A percentile compares a stretch with the other conserved stretches of the same genome.
These are phyloP conservation scores for Brachyopa scutellaris DNA, from an alignment of 2,888 invertebrate species.

Conservation along the genomic window DNA sequence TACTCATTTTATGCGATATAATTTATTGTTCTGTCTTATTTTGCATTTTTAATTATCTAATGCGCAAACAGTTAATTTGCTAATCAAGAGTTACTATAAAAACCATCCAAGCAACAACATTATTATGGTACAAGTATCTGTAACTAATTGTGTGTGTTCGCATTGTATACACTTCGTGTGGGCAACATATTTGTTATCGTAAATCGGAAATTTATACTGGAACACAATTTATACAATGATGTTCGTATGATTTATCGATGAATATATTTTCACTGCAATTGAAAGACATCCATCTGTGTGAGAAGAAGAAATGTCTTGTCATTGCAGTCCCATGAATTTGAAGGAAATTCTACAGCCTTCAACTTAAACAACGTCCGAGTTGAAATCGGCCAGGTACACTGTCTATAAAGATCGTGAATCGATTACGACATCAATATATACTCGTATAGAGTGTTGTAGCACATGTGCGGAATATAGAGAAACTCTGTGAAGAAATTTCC, in stretches of 20 bases:
- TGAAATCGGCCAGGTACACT: too few species aligned
- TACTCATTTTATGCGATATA: conserved; percentile 21
- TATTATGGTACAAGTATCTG: background rate
- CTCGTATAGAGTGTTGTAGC: background rate
- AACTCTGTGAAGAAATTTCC: conserved; percentile 30
- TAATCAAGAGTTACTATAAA: conserved; percentile 61
- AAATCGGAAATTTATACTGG: conserved; percentile 57
- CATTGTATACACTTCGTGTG: conserved; percentile 55
- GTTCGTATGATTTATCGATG: conserved; percentile 39
- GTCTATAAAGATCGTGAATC: background rate
- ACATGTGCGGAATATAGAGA: conserved; percentile 22
- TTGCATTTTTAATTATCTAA: conserved; percentile 64
- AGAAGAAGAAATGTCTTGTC: background rate
- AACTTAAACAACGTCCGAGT: too few species aligned
- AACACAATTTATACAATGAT: background rate
- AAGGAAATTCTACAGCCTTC: conserved; percentile 5
- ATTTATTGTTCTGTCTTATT: conserved; percentile 44
- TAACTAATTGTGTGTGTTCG: conserved; percentile 23
- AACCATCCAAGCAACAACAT: conserved; percentile 44
- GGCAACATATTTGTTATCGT: conserved; percentile 49
- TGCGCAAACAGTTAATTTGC: conserved; percentile 59
- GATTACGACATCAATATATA: conserved; percentile 26
- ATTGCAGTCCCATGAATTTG: too few species aligned
- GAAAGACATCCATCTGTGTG: background rate
- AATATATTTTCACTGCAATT: conserved; percentile 20